Evolutionary conservation across 2,797 vertebrate genomes (phyloP).

Genomic region (Coracias cyanogaster): DNA sequence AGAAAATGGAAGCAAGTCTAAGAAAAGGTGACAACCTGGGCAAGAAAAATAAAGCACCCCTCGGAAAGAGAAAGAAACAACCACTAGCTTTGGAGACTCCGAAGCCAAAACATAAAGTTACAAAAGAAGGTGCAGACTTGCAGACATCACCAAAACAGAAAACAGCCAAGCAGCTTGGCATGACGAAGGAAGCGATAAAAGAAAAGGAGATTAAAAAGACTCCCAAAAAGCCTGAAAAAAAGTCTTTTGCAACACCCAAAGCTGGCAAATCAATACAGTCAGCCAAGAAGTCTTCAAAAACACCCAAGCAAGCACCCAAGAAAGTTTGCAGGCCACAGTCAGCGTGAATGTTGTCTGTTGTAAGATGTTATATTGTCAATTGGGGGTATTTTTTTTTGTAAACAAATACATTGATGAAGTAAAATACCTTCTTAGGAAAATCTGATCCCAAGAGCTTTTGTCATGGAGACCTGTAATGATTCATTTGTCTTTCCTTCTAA

Average conservation of each 20-base stretch:
- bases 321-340: neutral
- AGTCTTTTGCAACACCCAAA: constrained; percentile 39
- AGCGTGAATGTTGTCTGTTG: neutral
- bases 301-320: neutral
- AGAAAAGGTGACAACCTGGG: neutral
- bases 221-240: constrained; percentile 60
- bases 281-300: constrained; percentile 44
- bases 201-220: constrained; percentile 55
- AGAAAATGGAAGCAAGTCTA: constrained; percentile 26
- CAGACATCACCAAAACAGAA: neutral
- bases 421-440: neutral
- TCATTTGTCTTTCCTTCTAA: neutral
- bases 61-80: constrained; percentile 67
- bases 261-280: constrained; percentile 48
- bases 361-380: neutral
- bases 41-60: neutral
- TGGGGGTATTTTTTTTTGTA: neutral
- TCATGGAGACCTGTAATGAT: neutral
- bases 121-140: neutral
- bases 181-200: constrained; percentile 5
- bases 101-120: neutral
- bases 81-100: neutral
- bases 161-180: neutral
- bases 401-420: neutral
- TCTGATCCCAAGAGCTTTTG: neutral